These are phyloP conservation scores for Mimumesa dahlbomi DNA, from an alignment of 2,888 invertebrate species.

Conservation along the genomic window DNA sequence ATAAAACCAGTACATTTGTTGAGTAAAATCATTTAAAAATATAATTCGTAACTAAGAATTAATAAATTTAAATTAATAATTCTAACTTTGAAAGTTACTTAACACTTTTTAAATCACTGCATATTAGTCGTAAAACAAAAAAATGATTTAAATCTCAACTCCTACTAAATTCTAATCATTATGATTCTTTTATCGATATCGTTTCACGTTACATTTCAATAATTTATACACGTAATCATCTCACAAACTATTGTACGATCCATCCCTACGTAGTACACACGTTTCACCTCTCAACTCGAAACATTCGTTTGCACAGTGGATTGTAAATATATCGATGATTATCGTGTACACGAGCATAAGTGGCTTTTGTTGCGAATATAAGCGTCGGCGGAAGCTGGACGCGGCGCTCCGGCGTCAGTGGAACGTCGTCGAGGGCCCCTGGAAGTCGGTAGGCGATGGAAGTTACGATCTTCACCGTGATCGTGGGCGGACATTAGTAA, in stretches of 20 bases:
- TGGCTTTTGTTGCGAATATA: neutral
- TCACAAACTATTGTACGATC: slow-evolving; percentile 1
- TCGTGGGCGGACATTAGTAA: slow-evolving; percentile 59
- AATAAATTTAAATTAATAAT: too few species aligned
- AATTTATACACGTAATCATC: neutral
- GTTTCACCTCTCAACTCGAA: too few species aligned
- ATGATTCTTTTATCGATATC: too few species aligned
- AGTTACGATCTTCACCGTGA: slow-evolving; percentile 43
- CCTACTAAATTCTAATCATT: too few species aligned
- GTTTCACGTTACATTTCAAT: too few species aligned
- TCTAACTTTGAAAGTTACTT: too few species aligned
- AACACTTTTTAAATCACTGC: too few species aligned
- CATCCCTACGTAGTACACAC: slow-evolving; percentile 22
- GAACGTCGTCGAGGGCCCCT: slow-evolving; percentile 41
- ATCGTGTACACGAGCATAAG: neutral
- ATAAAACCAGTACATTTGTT: too few species aligned
- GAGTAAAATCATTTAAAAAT: too few species aligned
- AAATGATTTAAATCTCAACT: too few species aligned
- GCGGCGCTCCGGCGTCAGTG: slow-evolving; percentile 38
- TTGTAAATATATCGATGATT: slow-evolving; percentile 1
- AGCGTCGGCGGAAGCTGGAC: slow-evolving; percentile 17
- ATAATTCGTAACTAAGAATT: too few species aligned
- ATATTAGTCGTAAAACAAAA: too few species aligned
- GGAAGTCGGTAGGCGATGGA: slow-evolving; percentile 40
- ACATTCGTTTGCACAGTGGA: slow-evolving; percentile 15